phyloP scores from a whole-genome alignment of 1,140 invertebrate genomes.

The Trichonephila clavipes region DNA sequence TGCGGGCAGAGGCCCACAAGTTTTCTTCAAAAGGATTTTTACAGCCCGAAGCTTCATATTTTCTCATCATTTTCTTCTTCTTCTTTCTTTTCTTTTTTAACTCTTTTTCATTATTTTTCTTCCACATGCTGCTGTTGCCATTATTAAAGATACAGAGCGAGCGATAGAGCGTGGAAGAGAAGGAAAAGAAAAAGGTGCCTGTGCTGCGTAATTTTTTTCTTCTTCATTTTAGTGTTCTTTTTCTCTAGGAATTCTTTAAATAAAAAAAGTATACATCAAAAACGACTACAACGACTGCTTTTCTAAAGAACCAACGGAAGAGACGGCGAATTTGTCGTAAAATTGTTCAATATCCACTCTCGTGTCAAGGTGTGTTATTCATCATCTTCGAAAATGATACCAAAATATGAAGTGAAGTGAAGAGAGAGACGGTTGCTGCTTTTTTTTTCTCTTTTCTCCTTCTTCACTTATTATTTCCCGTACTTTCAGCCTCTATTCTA shows the following conservation, averaged over 20 bases:
- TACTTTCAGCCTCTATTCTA: neutral
- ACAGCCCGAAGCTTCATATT: slow-evolving; percentile 43
- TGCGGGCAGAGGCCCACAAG: slow-evolving; percentile 26
- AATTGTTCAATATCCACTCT: slow-evolving; percentile 65
- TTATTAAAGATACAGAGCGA: slow-evolving; percentile 49
- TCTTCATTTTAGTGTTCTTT: neutral
- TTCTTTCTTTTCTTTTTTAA: neutral
- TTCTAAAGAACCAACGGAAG: neutral
- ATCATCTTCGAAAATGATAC: slow-evolving; percentile 40
- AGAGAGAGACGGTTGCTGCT: neutral
- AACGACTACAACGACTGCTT: neutral
- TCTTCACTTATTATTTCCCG: neutral
- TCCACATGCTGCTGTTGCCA: slow-evolving; percentile 29
- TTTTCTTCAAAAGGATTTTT: slow-evolving; percentile 1
- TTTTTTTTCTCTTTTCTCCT: neutral
- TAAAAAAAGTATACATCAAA: slow-evolving; percentile 45
- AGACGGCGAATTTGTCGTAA: slow-evolving; percentile 51
- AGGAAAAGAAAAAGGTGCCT: neutral
- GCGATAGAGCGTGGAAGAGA: neutral
- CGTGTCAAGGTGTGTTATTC: slow-evolving; percentile 56
- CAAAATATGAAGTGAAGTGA: neutral
- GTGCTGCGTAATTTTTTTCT: neutral
- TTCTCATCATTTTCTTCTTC: slow-evolving; percentile 35
- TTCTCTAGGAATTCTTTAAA: neutral
- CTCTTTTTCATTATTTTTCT: slow-evolving; percentile 32